Base-by-base conservation (phyloP, 2,888 invertebrate genomes). In the Drosophila siamana region DNA sequence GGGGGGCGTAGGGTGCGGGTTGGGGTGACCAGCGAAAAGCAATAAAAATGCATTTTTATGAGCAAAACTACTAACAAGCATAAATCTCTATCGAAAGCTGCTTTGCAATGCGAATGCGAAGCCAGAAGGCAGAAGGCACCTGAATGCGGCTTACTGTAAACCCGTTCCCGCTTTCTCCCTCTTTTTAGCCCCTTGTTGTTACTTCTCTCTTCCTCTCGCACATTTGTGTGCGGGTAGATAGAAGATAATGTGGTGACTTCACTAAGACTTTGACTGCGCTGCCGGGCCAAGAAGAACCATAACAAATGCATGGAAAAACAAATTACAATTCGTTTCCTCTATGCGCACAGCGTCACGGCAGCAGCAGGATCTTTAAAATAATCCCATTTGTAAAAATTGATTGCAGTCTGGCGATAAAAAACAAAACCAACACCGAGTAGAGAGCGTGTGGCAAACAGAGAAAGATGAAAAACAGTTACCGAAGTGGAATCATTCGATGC, bases 371-470 rank as follows among this genome's bases (percentile, higher is more conserved):
- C 73, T 74, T 74, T 74, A 88, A 88, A 88, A 86, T 86, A 86
- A 86, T 86, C 85, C 85, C 88, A 86, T 86, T 86, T 86, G 85
- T 88, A 83, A 88, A 86, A 86, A 86, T 86, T 86, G 85, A 86
- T 86, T 88, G 85, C 85, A 88, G 84, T 88, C 80, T 86, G 86
- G 78, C 86, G 85, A 86, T 88, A 85, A 88, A 85, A 76, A 81
- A 71, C 22, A 26, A 51, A 9, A 26, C 41, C 19, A 24, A 40
- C 26, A 26, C 6, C 6, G 6, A 44, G 26, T 48, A 55, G 48
- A 50, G 22, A 4, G 36, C 33, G 56, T n/a, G 47, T 47, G 40
- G 65, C 24, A 60, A 48, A 24, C 38, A 47, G 62, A 48, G 52
- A 71, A 84, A 84, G 86, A 83, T 83, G 81, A 82, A 71, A 74